A percentile compares a stretch with the other conserved stretches of the same genome.
Conservation (phyloP, 2,888 invertebrate species). For the Apodemia mormo region DNA sequence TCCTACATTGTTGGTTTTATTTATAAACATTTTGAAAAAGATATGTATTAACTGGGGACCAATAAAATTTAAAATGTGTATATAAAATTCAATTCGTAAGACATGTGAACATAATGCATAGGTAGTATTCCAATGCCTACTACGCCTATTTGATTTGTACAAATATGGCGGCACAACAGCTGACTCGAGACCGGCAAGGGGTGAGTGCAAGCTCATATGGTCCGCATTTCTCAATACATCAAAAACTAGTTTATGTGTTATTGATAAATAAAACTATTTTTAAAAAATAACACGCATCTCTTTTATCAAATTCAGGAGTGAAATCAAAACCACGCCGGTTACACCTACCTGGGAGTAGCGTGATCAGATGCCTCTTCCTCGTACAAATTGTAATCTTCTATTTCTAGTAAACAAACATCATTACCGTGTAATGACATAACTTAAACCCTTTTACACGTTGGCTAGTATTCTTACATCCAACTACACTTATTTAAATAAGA, state of each 20-base stretch:
- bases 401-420: conserved; percentile 79
- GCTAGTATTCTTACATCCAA: conserved; percentile 61
- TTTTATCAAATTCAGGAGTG: conserved; percentile 22
- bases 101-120: conserved; percentile 22
- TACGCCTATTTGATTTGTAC: conserved; percentile 78
- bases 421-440: conserved; percentile 81
- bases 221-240: conserved; percentile 28
- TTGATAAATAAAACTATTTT: background rate
- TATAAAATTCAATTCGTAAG: conserved; percentile 17
- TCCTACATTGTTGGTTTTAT: background rate
- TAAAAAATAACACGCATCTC: background rate
- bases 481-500: conserved; percentile 39
- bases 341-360: conserved; percentile 76
- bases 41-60: background rate
- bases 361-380: conserved; percentile 80
- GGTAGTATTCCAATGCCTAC: conserved; percentile 47
- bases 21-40: conserved; percentile 7
- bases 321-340: conserved; percentile 72
- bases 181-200: conserved; percentile 78
- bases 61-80: background rate
- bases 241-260: background rate
- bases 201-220: conserved; percentile 68
- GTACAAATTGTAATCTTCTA: conserved; percentile 79
- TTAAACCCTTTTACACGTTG: conserved; percentile 52
- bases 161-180: conserved; percentile 83